These are phyloP conservation scores for Cyphomyrus plagiostoma DNA, from an alignment of 2,113 vertebrate species.

Conservation along the genomic window DNA sequence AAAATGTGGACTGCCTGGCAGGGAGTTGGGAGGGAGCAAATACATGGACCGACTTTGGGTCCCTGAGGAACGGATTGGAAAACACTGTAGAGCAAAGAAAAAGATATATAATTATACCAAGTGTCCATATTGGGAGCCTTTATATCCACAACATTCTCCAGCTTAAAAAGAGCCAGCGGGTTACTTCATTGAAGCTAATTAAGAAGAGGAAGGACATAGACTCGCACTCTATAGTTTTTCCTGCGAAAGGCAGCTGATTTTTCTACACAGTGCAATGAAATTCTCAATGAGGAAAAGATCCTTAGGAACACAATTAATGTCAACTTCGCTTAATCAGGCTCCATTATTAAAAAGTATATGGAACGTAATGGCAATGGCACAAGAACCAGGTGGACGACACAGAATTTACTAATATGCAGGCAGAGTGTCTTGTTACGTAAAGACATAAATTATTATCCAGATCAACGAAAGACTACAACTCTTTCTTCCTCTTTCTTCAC, in stretches of 20 bases:
- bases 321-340: neutral
- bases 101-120: neutral
- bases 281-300: neutral
- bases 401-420: neutral
- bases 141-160: neutral
- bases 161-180: neutral
- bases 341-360: neutral
- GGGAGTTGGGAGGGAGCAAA: neutral
- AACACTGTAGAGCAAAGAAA: neutral
- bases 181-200: neutral
- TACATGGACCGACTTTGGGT: neutral
- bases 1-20: neutral
- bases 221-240: neutral
- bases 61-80: neutral
- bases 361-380: neutral
- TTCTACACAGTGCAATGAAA: neutral
- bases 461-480: neutral
- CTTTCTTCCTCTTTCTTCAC: neutral
- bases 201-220: neutral
- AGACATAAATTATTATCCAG: neutral
- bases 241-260: neutral
- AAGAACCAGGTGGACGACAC: neutral
- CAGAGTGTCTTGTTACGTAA: neutral
- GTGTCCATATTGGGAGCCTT: neutral
- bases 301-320: neutral